These are phyloP conservation scores for Sussaba pulchella DNA, from an alignment of 2,888 invertebrate species.

Conservation along the genomic window DNA sequence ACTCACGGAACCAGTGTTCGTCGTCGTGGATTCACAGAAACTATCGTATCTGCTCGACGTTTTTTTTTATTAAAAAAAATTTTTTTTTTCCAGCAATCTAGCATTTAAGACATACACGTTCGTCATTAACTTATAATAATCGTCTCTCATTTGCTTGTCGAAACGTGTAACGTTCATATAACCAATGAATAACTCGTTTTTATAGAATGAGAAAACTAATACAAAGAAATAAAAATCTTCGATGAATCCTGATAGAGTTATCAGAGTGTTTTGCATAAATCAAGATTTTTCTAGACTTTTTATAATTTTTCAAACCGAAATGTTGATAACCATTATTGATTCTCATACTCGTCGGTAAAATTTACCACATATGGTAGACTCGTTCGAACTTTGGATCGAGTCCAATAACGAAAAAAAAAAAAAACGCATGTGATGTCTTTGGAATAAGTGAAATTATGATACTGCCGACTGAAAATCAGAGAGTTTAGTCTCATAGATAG, in stretches of 20 bases:
- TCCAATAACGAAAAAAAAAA: constrained; percentile 1
- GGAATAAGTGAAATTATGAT: constrained; percentile 27
- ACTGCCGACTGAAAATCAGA: constrained; percentile 16
- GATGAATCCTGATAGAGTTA: constrained; percentile 8
- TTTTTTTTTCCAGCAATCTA: constrained; percentile 52
- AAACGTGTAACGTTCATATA: constrained; percentile 36
- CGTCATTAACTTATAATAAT: constrained; percentile 31
- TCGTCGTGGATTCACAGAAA: constrained; percentile 16
- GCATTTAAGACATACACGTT: constrained; percentile 51
- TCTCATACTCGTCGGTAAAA: constrained; percentile 19
- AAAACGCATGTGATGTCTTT: constrained; percentile 11
- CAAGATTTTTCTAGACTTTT: constrained; percentile 35
- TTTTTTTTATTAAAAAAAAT: too few species aligned
- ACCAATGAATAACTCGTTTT: constrained; percentile 18
- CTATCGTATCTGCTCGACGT: constrained; percentile 29
- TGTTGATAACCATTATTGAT: background rate
- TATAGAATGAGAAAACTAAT: constrained; percentile 30
- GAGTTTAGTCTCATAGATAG: constrained; percentile 39
- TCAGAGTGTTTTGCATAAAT: constrained; percentile 9
- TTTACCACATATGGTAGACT: constrained; percentile 9
- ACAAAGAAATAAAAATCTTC: constrained; percentile 4
- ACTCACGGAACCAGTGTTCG: background rate
- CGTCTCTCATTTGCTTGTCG: constrained; percentile 37
- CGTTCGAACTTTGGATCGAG: constrained; percentile 1
- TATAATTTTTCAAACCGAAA: constrained; percentile 52